phyloP scores from a whole-genome alignment of 2,888 invertebrate genomes.

The Andrena trimmerana region DNA sequence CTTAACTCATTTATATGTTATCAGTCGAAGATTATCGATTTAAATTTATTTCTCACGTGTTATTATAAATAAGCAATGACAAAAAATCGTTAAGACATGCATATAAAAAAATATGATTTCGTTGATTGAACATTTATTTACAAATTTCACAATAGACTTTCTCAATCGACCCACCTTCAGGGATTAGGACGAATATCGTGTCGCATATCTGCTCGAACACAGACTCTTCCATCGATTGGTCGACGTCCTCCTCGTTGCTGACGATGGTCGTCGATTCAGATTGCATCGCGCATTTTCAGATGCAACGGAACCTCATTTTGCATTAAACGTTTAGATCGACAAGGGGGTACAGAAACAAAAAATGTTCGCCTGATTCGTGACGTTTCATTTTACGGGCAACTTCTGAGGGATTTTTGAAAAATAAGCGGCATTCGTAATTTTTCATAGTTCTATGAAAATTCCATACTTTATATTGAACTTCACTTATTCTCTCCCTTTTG shows the following conservation, averaged over 20 bases:
- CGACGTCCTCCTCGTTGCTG: constrained; percentile 31
- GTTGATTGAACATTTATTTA: background rate
- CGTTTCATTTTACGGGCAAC: background rate
- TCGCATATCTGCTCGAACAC: constrained; percentile 73
- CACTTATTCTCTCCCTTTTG: background rate
- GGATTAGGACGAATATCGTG: constrained; percentile 72
- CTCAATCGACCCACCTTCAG: constrained; percentile 64
- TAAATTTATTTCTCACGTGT: background rate
- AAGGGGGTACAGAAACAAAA: constrained; percentile 23
- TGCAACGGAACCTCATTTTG: constrained; percentile 29
- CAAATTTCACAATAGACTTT: background rate
- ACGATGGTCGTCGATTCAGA: constrained; percentile 61
- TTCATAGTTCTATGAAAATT: background rate
- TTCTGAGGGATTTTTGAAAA: constrained; percentile 24
- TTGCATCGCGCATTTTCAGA: constrained; percentile 56
- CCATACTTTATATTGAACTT: background rate
- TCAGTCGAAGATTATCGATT: background rate
- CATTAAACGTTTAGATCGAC: background rate
- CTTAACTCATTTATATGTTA: background rate
- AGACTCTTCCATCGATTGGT: constrained; percentile 66
- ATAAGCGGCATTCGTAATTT: background rate
- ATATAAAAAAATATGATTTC: background rate
- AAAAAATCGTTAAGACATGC: background rate
- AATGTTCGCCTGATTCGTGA: background rate
- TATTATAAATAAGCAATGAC: background rate